A percentile compares a stretch with the other conserved stretches of the same genome.
These are phyloP conservation scores for Tromatobia lineatoria DNA, from an alignment of 2,888 invertebrate species.

Conservation along the genomic window DNA sequence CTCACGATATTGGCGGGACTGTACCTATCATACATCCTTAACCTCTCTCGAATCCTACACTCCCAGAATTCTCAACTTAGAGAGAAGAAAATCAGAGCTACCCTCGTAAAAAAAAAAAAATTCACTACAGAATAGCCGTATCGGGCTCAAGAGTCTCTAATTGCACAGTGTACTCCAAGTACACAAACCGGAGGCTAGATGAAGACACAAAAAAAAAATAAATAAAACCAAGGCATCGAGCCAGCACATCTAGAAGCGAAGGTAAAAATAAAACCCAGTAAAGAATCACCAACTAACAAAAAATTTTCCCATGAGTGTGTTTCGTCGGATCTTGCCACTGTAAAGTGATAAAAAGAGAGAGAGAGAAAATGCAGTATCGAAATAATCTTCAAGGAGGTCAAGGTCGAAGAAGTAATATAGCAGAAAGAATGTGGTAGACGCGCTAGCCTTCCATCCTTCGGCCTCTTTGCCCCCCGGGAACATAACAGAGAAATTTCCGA, in stretches of 20 bases:
- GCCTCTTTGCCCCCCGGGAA: background rate
- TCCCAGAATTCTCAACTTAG: background rate
- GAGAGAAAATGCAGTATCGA: conserved; percentile 42
- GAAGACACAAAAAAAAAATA: background rate
- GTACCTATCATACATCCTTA: no score
- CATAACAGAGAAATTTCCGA: conserved; percentile 38
- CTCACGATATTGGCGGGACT: no score
- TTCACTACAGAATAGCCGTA: background rate
- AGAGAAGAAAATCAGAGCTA: conserved; percentile 1
- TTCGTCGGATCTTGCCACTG: background rate
- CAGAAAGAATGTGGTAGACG: conserved; percentile 16
- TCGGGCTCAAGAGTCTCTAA: conserved; percentile 11
- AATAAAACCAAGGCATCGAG: background rate
- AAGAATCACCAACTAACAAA: background rate
- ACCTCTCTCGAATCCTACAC: background rate
- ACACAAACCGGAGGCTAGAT: conserved; percentile 25
- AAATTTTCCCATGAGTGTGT: conserved; percentile 9
- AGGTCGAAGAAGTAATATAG: conserved; percentile 41
- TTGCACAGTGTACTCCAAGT: conserved; percentile 20
- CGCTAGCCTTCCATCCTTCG: conserved; percentile 8
- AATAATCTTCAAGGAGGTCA: conserved; percentile 50
- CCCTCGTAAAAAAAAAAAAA: background rate
- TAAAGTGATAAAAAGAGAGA: conserved; percentile 14
- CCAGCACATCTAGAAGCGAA: background rate
- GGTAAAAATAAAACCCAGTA: background rate